Conservation (phyloP, 2,797 vertebrate genomes). For the Crocidura indochinensis region DNA sequence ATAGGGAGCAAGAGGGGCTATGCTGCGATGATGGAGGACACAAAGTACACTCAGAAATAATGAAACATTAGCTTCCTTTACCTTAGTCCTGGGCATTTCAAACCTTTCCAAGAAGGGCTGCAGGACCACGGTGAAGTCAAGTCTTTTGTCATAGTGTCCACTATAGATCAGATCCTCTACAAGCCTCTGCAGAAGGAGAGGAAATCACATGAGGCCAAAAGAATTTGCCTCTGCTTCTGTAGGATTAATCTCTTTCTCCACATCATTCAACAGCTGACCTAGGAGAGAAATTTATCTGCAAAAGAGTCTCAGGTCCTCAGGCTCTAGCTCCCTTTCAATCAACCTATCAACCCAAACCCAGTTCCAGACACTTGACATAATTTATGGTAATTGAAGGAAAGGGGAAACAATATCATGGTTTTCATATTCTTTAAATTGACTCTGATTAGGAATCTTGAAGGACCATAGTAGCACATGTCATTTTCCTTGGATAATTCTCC, state of each 20-base stretch:
- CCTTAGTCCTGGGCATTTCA: constrained; percentile 87
- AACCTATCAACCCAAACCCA: background rate
- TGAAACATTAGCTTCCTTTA: constrained; percentile 67
- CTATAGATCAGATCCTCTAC: constrained; percentile 87
- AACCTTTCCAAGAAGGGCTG: constrained; percentile 88
- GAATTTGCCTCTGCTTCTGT: fast-evolving
- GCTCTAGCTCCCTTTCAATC: background rate
- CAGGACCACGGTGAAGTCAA: constrained; percentile 91
- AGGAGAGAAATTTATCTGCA: background rate
- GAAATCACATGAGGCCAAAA: background rate
- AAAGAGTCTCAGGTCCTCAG: background rate
- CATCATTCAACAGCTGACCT: background rate
- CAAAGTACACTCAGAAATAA: background rate
- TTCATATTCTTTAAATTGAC: constrained; percentile 2
- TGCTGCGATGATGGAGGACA: fast-evolving
- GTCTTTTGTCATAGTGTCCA: constrained; percentile 87
- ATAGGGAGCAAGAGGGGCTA: background rate
- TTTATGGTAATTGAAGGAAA: background rate
- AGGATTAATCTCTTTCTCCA: fast-evolving
- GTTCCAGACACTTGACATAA: background rate
- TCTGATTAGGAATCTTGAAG: background rate
- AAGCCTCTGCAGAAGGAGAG: constrained; percentile 82
- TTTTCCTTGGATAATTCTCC: no score
- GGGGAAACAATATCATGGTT: background rate
- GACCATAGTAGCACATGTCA: no score